These are phyloP conservation scores for Folsomia candida DNA, from an alignment of 2,888 invertebrate species.

Conservation along the genomic window DNA sequence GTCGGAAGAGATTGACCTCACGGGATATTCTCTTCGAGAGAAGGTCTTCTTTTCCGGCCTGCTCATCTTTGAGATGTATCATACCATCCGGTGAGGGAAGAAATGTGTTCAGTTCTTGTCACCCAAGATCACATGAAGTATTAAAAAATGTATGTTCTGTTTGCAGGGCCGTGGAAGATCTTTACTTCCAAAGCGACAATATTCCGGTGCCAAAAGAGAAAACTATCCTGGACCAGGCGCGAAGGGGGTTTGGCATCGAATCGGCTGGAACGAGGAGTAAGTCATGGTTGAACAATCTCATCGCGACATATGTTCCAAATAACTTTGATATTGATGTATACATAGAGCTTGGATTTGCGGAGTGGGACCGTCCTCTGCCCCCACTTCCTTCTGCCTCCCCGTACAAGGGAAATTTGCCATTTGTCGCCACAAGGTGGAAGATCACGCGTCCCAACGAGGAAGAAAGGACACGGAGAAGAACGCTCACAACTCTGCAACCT, in stretches of 20 bases:
- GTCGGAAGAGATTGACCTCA: background rate
- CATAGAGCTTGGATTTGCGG: constrained; percentile 35
- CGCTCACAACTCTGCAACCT: constrained; percentile 19
- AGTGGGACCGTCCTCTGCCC: constrained; percentile 42
- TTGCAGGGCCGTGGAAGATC: constrained; percentile 28
- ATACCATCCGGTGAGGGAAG: constrained; percentile 32
- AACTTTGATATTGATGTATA: background rate
- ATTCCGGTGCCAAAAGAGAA: constrained; percentile 34
- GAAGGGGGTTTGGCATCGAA: constrained; percentile 31
- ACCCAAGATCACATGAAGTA: constrained; percentile 37
- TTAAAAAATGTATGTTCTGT: constrained; percentile 42
- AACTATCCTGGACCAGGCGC: background rate
- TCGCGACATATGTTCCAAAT: too few relatives aligned
- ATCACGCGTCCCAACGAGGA: constrained; percentile 26
- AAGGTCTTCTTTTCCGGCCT: constrained; percentile 45
- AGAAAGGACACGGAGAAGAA: constrained; percentile 20
- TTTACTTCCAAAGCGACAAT: constrained; percentile 29
- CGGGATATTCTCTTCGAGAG: constrained; percentile 26
- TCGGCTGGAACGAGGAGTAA: constrained; percentile 33
- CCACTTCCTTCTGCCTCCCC: constrained; percentile 43
- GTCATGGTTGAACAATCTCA: background rate
- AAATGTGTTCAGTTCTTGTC: constrained; percentile 33
- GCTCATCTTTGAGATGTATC: constrained; percentile 44
- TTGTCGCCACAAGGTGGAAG: constrained; percentile 40
- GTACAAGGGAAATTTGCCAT: constrained; percentile 35